Evolutionary conservation across 2,113 vertebrate species (phyloP).

Genomic region (Poeciliopsis occidentalis): DNA sequence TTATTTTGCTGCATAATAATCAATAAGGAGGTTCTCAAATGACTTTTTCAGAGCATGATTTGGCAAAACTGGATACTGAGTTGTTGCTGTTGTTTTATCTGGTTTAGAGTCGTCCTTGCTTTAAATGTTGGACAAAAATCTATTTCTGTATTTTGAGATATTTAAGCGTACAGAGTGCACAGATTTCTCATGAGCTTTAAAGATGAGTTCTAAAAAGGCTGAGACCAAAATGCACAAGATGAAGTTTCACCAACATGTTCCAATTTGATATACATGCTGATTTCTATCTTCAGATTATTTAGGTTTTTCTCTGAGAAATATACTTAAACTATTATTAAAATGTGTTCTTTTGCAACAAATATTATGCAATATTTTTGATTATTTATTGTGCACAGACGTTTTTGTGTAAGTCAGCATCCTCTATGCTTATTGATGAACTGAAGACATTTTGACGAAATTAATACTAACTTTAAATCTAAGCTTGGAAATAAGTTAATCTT

Average conservation of each 20-base stretch:
- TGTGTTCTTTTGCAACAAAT: neutral
- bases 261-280: neutral
- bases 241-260: too few species aligned
- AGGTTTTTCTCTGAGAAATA: neutral
- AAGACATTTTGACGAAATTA: neutral
- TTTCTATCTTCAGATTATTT: neutral
- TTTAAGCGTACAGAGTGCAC: conserved; percentile 2
- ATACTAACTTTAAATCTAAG: too few species aligned
- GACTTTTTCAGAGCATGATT: conserved; percentile 27
- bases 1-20: conserved; percentile 14
- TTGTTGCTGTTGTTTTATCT: neutral
- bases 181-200: neutral
- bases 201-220: conserved; percentile 2
- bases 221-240: too few species aligned
- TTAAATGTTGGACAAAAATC: conserved; percentile 6
- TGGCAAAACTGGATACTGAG: neutral
- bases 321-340: neutral
- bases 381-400: neutral
- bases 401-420: neutral
- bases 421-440: neutral
- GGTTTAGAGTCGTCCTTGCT: neutral
- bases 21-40: conserved; percentile 27
- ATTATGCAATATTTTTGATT: neutral
- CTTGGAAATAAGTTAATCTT: neutral
- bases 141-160: conserved; percentile 1